Conservation (phyloP, 2,797 vertebrate genomes). For the Lycodopsis pacificus region DNA sequence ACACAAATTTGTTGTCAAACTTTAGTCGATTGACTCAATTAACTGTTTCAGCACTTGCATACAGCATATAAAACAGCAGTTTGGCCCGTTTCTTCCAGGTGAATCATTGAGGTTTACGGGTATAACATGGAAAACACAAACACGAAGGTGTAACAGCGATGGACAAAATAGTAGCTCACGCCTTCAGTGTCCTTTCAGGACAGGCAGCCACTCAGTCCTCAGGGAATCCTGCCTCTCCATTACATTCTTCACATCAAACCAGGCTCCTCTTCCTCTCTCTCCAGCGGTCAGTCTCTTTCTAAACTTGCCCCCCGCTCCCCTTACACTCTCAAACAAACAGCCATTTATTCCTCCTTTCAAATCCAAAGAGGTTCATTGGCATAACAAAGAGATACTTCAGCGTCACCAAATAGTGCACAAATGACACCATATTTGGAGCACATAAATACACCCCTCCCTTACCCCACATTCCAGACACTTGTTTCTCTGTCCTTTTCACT, state of each 20-base stretch:
- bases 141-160: not conserved
- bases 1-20: not conserved
- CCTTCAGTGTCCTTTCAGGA: constrained; percentile 35
- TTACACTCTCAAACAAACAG: constrained; percentile 78
- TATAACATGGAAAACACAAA: constrained; percentile 10
- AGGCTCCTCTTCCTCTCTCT: constrained; percentile 51
- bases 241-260: constrained; percentile 66
- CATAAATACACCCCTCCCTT: constrained; percentile 45
- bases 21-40: not conserved
- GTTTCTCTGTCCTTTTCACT: constrained; percentile 41
- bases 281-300: constrained; percentile 43
- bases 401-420: constrained; percentile 71
- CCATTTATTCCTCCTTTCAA: constrained; percentile 71
- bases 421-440: constrained; percentile 68
- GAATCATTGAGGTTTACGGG: constrained; percentile 38
- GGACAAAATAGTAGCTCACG: constrained; percentile 24
- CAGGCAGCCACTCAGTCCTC: constrained; percentile 44
- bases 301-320: constrained; percentile 55
- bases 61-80: constrained; percentile 14
- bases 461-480: constrained; percentile 70
- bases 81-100: not conserved
- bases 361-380: constrained; percentile 70
- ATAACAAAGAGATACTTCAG: constrained; percentile 72
- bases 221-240: constrained; percentile 59
- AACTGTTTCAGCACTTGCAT: constrained; percentile 13